Conservation (phyloP, 2,113 vertebrate genomes). For the Falcunculus frontatus region DNA sequence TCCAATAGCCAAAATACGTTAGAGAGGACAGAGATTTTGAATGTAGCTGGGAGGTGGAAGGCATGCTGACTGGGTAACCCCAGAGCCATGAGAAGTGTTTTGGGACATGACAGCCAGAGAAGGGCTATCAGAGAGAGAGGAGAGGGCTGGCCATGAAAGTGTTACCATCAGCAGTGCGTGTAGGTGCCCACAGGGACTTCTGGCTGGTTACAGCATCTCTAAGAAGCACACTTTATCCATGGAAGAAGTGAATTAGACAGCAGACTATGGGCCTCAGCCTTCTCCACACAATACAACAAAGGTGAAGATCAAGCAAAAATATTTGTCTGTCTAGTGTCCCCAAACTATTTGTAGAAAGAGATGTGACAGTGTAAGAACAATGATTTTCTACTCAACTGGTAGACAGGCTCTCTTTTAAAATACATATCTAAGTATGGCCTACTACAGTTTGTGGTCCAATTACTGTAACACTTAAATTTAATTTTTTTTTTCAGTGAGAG, state of each 20-base stretch:
- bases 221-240: fast-evolving
- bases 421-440: not conserved
- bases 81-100: fast-evolving
- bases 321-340: not conserved
- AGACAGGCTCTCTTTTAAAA: not conserved
- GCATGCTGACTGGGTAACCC: too few relatives aligned
- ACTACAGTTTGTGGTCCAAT: not conserved
- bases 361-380: not conserved
- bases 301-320: not conserved
- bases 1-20: not conserved
- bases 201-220: not conserved
- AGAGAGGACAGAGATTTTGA: too few relatives aligned
- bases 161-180: fast-evolving
- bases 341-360: not conserved
- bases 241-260: not conserved
- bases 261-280: not conserved
- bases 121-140: not conserved
- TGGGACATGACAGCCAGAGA: not conserved
- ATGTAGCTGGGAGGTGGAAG: not conserved
- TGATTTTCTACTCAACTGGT: not conserved
- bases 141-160: not conserved
- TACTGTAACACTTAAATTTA: not conserved
- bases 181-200: not conserved
- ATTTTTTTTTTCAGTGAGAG: not conserved
- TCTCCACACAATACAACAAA: not conserved